Conservation (phyloP, 1,140 invertebrate genomes). For the Drosophila micromelanica region DNA sequence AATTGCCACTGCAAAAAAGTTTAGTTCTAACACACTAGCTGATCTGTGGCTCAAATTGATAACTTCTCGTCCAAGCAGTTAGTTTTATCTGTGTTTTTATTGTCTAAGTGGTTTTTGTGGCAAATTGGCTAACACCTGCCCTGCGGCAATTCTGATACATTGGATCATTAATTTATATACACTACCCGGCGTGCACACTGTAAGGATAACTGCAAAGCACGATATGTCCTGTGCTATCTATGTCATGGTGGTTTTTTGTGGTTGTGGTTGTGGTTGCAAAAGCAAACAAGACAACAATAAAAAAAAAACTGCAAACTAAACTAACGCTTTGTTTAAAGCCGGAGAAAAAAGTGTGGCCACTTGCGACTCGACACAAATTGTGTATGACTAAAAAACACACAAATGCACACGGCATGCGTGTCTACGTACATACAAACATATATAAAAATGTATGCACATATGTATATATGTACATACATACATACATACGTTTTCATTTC, state of each 20-base stretch:
- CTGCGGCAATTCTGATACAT: too few relatives aligned
- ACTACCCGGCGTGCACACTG: background rate
- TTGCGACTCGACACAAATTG: slow-evolving; percentile 44
- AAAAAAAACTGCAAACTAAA: slow-evolving; percentile 29
- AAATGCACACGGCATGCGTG: slow-evolving; percentile 29
- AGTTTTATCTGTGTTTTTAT: too few relatives aligned
- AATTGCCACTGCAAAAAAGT: too few relatives aligned
- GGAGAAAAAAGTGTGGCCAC: slow-evolving; percentile 41
- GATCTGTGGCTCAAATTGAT: too few relatives aligned
- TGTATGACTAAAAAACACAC: slow-evolving; percentile 24
- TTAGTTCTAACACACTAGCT: too few relatives aligned
- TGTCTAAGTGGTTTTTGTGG: too few relatives aligned
- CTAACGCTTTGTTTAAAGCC: slow-evolving; percentile 16
- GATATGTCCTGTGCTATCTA: slow-evolving; percentile 12
- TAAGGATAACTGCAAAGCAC: background rate
- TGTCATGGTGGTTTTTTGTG: slow-evolving; percentile 21
- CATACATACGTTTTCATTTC: slow-evolving; percentile 19
- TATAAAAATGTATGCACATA: background rate
- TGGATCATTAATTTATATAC: background rate
- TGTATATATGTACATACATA: background rate
- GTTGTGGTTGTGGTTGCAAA: slow-evolving; percentile 4
- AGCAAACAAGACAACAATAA: slow-evolving; percentile 27
- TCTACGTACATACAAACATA: background rate
- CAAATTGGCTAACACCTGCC: too few relatives aligned
- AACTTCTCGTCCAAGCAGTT: too few relatives aligned